Base-by-base conservation (phyloP, 2,113 vertebrate species). In the Rostratula benghalensis region DNA sequence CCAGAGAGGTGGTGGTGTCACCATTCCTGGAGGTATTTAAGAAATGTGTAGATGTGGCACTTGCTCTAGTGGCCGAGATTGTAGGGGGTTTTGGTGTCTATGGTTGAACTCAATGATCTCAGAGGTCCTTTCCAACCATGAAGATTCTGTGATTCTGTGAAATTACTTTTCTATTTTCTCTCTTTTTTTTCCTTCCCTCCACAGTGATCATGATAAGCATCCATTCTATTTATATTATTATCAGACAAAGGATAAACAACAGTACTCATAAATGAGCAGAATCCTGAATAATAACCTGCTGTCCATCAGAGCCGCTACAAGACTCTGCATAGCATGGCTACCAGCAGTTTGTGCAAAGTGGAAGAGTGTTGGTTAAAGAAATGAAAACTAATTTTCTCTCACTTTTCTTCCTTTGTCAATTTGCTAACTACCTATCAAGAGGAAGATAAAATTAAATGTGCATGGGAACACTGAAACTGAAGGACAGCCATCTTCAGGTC, bases 271-370 rank as follows among this genome's bases (percentile, higher is more conserved):
- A 94, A 71, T 67, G 3, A 86, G 4, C 6, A 74, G 19, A 86
- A 60, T 83, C 79, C 41, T 60, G 48, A 79, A 50, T 5, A 37
- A 60, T 69, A 78, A 20, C 41, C 6, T 78, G 17, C 13, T 59
- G 30, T 35, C 27, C 11, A 21, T 37, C 88, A 41, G 8, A 83
- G 27, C 25, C 76, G 12, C 37, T 91, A 33, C 31, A 39, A 77
- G 22, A 23, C 0, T 5, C 2, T 41, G 2, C 4, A 7, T 46
- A 45, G 3, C 8, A 46, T 19, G 23, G 28, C 16, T 43, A 68
- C 18, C 15, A n/a, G 18, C 13, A 75, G 13, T 30, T 86, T 67
- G 14, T 78, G 43, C 17, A 70, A 69, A 35, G 19, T 17, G 33
- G 19, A 87, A 73, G 3, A n/a, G 0, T 46, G 3, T 20, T 92